phyloP scores from a whole-genome alignment of 2,888 invertebrate genomes.

The Vanessa cardui region DNA sequence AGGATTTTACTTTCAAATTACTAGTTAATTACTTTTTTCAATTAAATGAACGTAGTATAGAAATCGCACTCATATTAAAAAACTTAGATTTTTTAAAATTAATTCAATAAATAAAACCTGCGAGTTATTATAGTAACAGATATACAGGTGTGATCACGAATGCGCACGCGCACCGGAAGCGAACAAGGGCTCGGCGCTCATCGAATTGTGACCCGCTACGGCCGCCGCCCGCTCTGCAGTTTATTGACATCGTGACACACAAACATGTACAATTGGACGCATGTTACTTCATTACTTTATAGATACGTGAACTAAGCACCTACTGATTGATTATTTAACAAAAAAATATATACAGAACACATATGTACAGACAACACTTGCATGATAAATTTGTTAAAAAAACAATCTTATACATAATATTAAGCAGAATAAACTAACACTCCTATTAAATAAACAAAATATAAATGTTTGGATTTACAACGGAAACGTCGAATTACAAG shows the following conservation, averaged over 20 bases:
- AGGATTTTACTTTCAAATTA: background rate
- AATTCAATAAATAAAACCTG: background rate
- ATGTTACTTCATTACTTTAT: background rate
- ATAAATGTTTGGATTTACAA: background rate
- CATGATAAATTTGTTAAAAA: too few relatives aligned
- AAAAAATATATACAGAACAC: too few relatives aligned
- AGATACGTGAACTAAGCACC: background rate
- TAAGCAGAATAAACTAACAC: background rate
- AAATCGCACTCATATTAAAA: background rate
- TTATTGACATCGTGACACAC: conserved; percentile 43
- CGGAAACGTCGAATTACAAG: conserved; percentile 8
- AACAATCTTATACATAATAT: background rate
- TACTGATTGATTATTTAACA: background rate
- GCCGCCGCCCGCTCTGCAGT: conserved; percentile 6
- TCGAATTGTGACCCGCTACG: conserved; percentile 41
- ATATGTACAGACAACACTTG: too few relatives aligned
- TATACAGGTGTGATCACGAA: conserved; percentile 31
- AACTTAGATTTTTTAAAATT: background rate
- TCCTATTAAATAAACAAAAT: background rate
- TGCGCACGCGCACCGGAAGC: conserved; percentile 45
- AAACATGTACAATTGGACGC: background rate
- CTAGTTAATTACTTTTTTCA: too few relatives aligned
- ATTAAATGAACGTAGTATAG: too few relatives aligned
- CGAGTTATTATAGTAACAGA: background rate
- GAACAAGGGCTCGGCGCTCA: conserved; percentile 45